These are phyloP conservation scores for Acipenser ruthenus DNA, from an alignment of 2,797 vertebrate genomes.

Conservation along the genomic window DNA sequence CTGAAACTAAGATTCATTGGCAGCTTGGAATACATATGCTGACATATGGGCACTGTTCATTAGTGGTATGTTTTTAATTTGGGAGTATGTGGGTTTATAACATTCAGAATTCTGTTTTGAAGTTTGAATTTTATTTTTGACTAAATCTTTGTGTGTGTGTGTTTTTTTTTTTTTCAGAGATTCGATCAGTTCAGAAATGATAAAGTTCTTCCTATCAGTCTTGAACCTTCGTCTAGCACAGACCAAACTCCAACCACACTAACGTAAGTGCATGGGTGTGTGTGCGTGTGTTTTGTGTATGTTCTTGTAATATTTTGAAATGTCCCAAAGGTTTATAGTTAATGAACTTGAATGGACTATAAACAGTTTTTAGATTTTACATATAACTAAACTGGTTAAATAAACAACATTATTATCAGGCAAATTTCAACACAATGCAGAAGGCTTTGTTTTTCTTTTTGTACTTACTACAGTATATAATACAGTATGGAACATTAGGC, in stretches of 20 bases:
- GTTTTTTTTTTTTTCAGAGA: constrained; percentile 54
- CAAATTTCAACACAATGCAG: too few relatives aligned
- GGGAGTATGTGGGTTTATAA: not conserved
- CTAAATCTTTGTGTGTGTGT: not conserved
- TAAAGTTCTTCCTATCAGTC: constrained; percentile 84
- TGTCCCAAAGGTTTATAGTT: not conserved
- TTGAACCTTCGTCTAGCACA: constrained; percentile 85
- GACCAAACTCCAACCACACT: constrained; percentile 78
- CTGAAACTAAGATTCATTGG: not conserved
- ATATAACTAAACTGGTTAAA: too few relatives aligned
- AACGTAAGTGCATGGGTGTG: constrained; percentile 59
- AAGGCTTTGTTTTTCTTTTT: too few relatives aligned
- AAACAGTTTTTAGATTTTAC: too few relatives aligned
- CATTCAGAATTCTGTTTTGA: not conserved
- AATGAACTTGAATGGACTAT: not conserved
- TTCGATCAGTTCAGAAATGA: constrained; percentile 90
- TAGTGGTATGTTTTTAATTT: constrained; percentile 2
- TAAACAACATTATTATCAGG: too few relatives aligned
- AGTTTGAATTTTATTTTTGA: constrained; percentile 3
- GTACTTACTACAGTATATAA: too few relatives aligned
- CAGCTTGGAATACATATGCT: not conserved
- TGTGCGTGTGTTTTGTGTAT: too few relatives aligned
- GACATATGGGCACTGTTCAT: not conserved
- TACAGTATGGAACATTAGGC: too few relatives aligned
- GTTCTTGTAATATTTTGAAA: not conserved